These are phyloP conservation scores for Cirrhinus mrigala DNA, from an alignment of 2,797 vertebrate genomes.

Conservation along the genomic window DNA sequence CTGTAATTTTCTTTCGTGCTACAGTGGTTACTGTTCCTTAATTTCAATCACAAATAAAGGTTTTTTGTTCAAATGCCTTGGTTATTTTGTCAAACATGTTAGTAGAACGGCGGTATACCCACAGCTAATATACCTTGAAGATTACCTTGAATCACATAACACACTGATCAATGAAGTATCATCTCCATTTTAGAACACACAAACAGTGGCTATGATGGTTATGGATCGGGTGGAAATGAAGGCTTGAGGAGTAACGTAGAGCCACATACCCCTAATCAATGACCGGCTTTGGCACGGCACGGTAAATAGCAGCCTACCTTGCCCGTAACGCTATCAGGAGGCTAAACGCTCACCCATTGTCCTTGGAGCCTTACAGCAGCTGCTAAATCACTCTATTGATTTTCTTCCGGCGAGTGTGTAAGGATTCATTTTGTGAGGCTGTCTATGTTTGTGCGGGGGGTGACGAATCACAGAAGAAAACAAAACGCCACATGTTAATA, in stretches of 20 bases:
- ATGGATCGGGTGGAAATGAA: constrained; percentile 55
- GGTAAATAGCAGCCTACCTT: constrained; percentile 30
- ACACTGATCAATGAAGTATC: constrained; percentile 47
- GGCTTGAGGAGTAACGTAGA: constrained; percentile 43
- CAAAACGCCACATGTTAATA: constrained; percentile 65
- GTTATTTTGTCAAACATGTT: too few relatives aligned
- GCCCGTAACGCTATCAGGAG: constrained; percentile 31
- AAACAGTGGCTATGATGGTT: constrained; percentile 56
- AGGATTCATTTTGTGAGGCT: constrained; percentile 67
- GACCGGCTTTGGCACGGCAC: constrained; percentile 16
- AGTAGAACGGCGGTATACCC: too few relatives aligned
- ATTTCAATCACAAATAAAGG: too few relatives aligned
- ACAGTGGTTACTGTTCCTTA: too few relatives aligned
- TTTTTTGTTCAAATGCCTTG: too few relatives aligned
- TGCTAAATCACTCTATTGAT: constrained; percentile 65
- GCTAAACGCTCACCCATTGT: constrained; percentile 53
- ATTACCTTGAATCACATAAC: constrained; percentile 31
- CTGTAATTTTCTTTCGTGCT: too few relatives aligned
- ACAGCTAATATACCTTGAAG: too few relatives aligned
- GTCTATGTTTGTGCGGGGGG: constrained; percentile 60
- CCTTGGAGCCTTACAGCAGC: constrained; percentile 50
- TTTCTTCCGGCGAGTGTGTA: constrained; percentile 51
- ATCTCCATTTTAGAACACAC: constrained; percentile 34
- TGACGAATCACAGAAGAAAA: constrained; percentile 67
- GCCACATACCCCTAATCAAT: constrained; percentile 29